A percentile compares a stretch with the other conserved stretches of the same genome.
Evolutionary conservation across 2,797 vertebrate genomes (phyloP).

Genomic region (Somateria mollissima): DNA sequence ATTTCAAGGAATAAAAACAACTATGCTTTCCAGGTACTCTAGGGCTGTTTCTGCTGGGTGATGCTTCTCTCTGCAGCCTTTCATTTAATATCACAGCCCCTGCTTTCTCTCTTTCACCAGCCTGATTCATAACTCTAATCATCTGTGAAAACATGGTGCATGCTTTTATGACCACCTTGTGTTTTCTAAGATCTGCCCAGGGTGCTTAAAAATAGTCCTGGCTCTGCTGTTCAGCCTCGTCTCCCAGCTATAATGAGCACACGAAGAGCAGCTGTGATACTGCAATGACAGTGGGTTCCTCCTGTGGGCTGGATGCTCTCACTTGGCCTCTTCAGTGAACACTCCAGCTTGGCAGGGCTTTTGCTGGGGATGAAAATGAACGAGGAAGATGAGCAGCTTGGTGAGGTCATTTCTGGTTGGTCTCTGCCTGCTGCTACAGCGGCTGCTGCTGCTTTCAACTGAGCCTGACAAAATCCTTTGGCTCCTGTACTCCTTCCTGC

Average conservation of each 20-base stretch:
- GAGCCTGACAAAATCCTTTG: conserved; percentile 42
- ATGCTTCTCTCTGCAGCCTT: conserved; percentile 19
- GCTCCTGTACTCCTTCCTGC: not conserved
- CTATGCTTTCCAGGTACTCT: not conserved
- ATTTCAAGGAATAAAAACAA: conserved; percentile 5
- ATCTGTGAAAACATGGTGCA: not conserved
- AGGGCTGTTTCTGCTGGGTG: not conserved
- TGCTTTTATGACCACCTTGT: not conserved
- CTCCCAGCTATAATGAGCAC: not conserved
- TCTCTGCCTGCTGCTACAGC: not conserved
- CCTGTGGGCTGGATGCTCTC: not conserved
- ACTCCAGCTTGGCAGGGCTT: conserved; percentile 8
- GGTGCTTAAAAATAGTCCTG: not conserved
- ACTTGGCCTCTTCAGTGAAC: not conserved
- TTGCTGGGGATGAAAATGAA: not conserved
- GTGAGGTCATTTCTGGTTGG: conserved; percentile 34
- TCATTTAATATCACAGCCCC: conserved; percentile 16
- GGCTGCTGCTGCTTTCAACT: conserved; percentile 14
- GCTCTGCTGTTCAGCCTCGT: not conserved
- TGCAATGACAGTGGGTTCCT: not conserved
- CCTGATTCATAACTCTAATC: not conserved
- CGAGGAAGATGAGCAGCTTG: not conserved
- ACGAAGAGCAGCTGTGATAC: not conserved
- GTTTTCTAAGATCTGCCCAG: conserved; percentile 8
- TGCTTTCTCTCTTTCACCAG: not conserved